Conservation (phyloP, 2,113 vertebrate genomes). For the Perca schrenkii region DNA sequence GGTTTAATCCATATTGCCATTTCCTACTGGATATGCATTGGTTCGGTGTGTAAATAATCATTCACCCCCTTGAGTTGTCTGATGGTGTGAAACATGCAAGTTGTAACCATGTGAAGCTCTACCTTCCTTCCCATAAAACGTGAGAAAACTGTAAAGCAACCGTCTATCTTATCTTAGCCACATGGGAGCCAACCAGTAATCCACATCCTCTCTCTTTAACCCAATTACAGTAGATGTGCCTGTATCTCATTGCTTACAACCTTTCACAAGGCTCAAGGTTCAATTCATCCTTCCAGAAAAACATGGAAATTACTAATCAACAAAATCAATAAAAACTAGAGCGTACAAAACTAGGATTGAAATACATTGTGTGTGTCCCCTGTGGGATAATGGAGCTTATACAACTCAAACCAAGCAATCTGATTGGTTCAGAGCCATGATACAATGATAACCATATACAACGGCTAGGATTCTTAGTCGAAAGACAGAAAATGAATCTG, state of each 20-base stretch:
- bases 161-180: not conserved
- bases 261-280: not conserved
- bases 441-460: too few species aligned
- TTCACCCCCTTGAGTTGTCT: not conserved
- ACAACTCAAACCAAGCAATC: too few species aligned
- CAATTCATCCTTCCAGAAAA: not conserved
- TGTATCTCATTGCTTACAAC: too few species aligned
- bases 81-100: not conserved
- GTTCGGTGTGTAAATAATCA: not conserved
- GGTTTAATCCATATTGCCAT: not conserved
- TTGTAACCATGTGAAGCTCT: not conserved
- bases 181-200: slow-evolving; percentile 13
- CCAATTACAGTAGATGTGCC: not conserved
- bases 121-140: not conserved
- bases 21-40: not conserved
- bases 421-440: too few species aligned
- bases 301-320: not conserved
- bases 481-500: not conserved
- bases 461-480: too few species aligned
- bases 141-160: slow-evolving; percentile 3
- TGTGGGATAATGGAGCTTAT: not conserved
- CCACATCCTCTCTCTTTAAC: slow-evolving; percentile 19
- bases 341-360: not conserved
- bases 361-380: not conserved
- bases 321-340: not conserved